Evolutionary conservation across 1,140 invertebrate species (phyloP), one percentile per base, ranked within the genome.

Genomic region (Pseudomyrmex concolor): DNA sequence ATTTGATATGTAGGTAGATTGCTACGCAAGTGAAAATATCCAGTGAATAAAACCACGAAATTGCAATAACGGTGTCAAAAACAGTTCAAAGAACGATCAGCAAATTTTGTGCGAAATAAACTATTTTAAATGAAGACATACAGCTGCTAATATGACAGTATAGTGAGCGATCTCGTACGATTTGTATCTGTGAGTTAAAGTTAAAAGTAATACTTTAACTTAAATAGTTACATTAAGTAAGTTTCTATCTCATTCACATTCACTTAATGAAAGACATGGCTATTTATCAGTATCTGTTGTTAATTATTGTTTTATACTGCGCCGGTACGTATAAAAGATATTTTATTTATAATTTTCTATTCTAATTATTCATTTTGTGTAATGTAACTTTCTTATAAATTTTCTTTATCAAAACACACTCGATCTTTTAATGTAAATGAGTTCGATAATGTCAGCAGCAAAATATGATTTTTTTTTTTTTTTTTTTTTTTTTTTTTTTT

Each of bases 231-330:
- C 57, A 7, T 34, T 7, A 34, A 34, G 34, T 34, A 7, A 25
- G 25, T 25, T 25, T 7, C 34, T 5, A 34, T 34, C 34, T 34
- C 34, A 7, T 34, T 34, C 34, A 34, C 51, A 66, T 17, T 17
- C 5, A 70, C n/a, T 67, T 22, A 43, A 25, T 12, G 2, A 2
- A 25, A n/a, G 13, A 64, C 25, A 83, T 76, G 81, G 54, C 34
- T 15, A 48, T 15, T 8, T 45, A 50, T 74, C 70, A 0, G 51
- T 10, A 84, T 55, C 15, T 64, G 8, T 63, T 25, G 3, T 22
- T 80, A 64, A 80, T 87, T 59, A 15, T 59, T 70, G 72, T 63
- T 51, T 25, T 81, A 43, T 87, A 12, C 25, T 80, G n/a, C 59
- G 66, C 15, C 51, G 62, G 15, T 67, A 43, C 7, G 62, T 86